Percentiles rank a stretch among this genome's conserved stretches.
Evolutionary conservation across 2,888 invertebrate genomes (phyloP).

Genomic region (Eilema sororculum): DNA sequence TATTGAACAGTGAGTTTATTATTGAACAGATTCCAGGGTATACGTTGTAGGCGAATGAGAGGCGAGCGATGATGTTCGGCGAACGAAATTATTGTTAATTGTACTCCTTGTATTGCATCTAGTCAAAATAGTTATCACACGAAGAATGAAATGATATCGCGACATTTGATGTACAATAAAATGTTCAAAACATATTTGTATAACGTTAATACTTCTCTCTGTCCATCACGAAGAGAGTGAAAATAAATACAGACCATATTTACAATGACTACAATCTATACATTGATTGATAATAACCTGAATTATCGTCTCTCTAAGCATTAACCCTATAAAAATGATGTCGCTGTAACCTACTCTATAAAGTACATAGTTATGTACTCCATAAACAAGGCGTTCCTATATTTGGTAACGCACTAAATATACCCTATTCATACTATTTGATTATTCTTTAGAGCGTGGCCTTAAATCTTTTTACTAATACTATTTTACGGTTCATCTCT

Average conservation of each 20-base stretch:
- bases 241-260: neutral
- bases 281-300: neutral
- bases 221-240: neutral
- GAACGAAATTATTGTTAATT: neutral
- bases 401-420: too few species aligned
- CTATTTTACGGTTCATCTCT: neutral
- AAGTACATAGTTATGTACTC: neutral
- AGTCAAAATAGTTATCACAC: constrained; percentile 1
- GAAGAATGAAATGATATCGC: neutral
- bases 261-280: neutral
- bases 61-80: constrained; percentile 10
- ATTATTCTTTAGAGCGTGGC: too few species aligned
- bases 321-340: neutral
- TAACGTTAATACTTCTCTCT: neutral
- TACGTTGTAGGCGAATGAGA: constrained; percentile 12
- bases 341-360: neutral
- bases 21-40: constrained; percentile 18
- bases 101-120: neutral
- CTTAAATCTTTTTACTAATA: too few species aligned
- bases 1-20: constrained; percentile 6
- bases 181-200: neutral
- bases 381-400: too few species aligned
- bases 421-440: too few species aligned
- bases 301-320: neutral
- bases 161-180: neutral